Evolutionary conservation across 2,797 vertebrate species (phyloP), one percentile per base, ranked within the genome.

Genomic region (Arrhamphus sclerolepis): DNA sequence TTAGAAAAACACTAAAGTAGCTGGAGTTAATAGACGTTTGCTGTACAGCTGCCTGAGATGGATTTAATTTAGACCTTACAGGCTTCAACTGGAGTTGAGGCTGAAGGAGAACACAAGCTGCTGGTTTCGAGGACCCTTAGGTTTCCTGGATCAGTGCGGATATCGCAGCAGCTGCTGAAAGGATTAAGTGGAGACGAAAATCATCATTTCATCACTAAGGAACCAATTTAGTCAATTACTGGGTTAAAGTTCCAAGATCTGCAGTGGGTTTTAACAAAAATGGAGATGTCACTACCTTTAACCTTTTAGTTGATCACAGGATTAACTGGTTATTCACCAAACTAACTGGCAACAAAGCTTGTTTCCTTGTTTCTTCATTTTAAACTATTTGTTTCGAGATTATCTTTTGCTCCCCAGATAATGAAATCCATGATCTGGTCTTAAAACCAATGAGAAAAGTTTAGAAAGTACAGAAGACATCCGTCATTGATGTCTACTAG

Each of bases 171-270:
- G 52, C 58, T 56, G 42, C 57, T 57, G 42, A 51, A 50, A 41
- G 31, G 16, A 17, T 43, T 56, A 1, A 5, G 18, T 46, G 24
- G 56, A 56, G 19, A 38, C 6, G 5, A 14, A 28, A 43, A 55
- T 48, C 21, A 38, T 40, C 39, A 57, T 21, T 43, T n/a, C 62
- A 49, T 55, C 7, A 24, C 8, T 28, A 24, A 54, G 43, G 60
- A 46, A 40, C 6, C 7, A 11, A 46, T 40, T 46, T 26, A 20
- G 50, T 62, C 43, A 20, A 41, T 61, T 44, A 44, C 42, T 19
- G 29, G 26, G 14, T 50, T 49, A 6, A 57, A 9, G 34, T 56
- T 17, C 42, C 13, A 31, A 21, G 24, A 26, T 26, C 24, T 26
- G 24, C 24, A 26, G 14, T 50, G 57, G 18, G 50, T 18, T 50